Base-by-base conservation (phyloP, 2,888 invertebrate genomes). In the Agrochola circellaris region DNA sequence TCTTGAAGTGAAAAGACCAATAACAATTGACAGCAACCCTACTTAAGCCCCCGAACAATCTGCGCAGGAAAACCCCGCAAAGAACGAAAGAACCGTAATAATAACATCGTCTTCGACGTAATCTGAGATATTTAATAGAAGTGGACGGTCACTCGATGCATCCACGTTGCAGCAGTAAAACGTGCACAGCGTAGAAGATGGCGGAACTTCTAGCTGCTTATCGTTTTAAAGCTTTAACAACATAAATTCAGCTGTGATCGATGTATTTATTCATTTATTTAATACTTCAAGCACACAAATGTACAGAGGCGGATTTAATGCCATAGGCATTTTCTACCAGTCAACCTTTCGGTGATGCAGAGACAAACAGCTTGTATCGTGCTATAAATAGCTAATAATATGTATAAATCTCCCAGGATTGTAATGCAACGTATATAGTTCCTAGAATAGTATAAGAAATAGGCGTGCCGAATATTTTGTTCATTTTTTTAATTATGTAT, bases 101-200 rank as follows among this genome's bases (percentile, higher is more conserved):
- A 77, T 54, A 77, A 62, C 42, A 70, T 62, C 60, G 70, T 51
- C 60, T 60, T 30, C 48, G 23, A 45, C n/a, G 48, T 76, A 76
- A 85, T 77, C 82, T 79, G 58, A 60, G 71, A 85, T 79, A 87
- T 79, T 87, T 74, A 77, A 77, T 79, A 61, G 62, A 80, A 78
- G 38, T 70, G 69, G 68, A 73, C 71, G 75, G 68, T 66, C 69
- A 74, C 62, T 77, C 69, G 58, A 56, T 82, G 77, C 69, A 73
- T 60, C 34, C 85, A 76, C 82, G 82, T 67, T 76, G 82, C 76
- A 83, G 61, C 60, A 70, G 65, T 83, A 85, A 85, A 83, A 85
- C 82, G 83, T 85, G 83, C 66, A 15, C 54, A 54, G 85, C 60
- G 34, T 83, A 23, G 26, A 54, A 61, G 26, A 81, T 81, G 9